Percentiles rank a stretch among this genome's conserved stretches.
These are phyloP conservation scores for Huso huso DNA, from an alignment of 2,797 vertebrate genomes.

Conservation along the genomic window DNA sequence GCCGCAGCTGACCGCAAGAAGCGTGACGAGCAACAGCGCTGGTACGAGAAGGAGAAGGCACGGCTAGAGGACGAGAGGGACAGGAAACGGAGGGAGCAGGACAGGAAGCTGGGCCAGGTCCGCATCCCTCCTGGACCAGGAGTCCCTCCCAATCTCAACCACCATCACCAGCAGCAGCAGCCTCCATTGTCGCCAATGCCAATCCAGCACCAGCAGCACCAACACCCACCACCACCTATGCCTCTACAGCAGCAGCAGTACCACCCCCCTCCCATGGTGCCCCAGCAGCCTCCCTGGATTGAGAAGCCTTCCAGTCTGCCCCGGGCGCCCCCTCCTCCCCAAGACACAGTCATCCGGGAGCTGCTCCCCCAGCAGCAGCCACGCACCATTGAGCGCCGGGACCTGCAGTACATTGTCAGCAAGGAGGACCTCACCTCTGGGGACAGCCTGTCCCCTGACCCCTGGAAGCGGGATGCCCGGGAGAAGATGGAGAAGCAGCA, in stretches of 20 bases:
- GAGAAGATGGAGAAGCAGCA: conserved; percentile 97
- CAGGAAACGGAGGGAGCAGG: conserved; percentile 87
- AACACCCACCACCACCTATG: conserved; percentile 39
- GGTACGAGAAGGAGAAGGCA: conserved; percentile 98
- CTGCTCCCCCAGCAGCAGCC: conserved; percentile 93
- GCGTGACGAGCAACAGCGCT: conserved; percentile 91
- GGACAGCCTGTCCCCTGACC: conserved; percentile 91
- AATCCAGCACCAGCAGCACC: conserved; percentile 43
- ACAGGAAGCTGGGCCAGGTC: conserved; percentile 87
- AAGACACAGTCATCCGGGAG: conserved; percentile 90
- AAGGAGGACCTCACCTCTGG: conserved; percentile 83
- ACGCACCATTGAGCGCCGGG: conserved; percentile 87
- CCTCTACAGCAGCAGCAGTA: conserved; percentile 30
- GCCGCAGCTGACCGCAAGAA: conserved; percentile 78
- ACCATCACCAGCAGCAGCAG: conserved; percentile 43
- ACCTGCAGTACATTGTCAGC: conserved; percentile 75
- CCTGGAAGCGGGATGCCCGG: conserved; percentile 91
- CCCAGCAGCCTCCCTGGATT: conserved; percentile 51
- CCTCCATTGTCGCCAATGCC: conserved; percentile 43
- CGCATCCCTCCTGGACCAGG: conserved; percentile 68
- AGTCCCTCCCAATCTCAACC: conserved; percentile 52
- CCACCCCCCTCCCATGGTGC: conserved; percentile 35
- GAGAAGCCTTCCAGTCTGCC: conserved; percentile 79
- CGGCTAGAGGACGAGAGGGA: conserved; percentile 93
- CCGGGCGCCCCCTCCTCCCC: conserved; percentile 51